Base-by-base conservation (phyloP, 2,113 vertebrate genomes). In the Ptilonorhynchus violaceus region DNA sequence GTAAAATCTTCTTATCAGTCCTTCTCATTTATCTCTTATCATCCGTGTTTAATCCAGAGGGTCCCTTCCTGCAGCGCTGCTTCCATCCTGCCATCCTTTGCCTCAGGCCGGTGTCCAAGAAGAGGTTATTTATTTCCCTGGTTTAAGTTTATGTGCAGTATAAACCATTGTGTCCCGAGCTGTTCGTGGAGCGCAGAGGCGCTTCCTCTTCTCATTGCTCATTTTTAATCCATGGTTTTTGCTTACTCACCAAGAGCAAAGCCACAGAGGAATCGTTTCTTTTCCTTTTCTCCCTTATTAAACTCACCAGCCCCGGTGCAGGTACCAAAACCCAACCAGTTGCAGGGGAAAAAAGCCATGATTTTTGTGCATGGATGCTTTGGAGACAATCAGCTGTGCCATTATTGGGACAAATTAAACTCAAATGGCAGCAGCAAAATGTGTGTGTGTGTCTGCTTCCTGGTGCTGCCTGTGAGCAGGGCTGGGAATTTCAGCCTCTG, bases 201-300 rank as follows among this genome's bases (percentile, higher is more conserved):
- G 3, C 76, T 96, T 97, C 92, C 95, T 89, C 73, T 88, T 81
- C 93, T 89, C 88, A 27, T 93, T 86, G 89, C 83, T 97, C 82
- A 87, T 78, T 90, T 84, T 88, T 90, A 75, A 91, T 95, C 94
- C 64, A 15, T 52, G n/a, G 4, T 46, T 96, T 97, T 72, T 94
- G 88, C 92, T 96, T 95, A 87, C 75, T 96, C 92, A 85, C 85
- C 82, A 70, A 49, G 59, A 92, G 75, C 13, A 2, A 55, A 80
- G 70, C 55, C 78, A 23, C 44, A 27, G 64, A 84, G 64, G 83
- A 59, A 63, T 63, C 1, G 4, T 85, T 93, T 73, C 46, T 94
- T 93, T 91, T 63, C 82, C 67, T 94, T 92, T 90, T 72, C 47
- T 55, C 78, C 82, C 60, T 86, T 56, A 58, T 89, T 80, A 62